Conservation (phyloP, 2,797 vertebrate species). For the Protosalanx chinensis region DNA sequence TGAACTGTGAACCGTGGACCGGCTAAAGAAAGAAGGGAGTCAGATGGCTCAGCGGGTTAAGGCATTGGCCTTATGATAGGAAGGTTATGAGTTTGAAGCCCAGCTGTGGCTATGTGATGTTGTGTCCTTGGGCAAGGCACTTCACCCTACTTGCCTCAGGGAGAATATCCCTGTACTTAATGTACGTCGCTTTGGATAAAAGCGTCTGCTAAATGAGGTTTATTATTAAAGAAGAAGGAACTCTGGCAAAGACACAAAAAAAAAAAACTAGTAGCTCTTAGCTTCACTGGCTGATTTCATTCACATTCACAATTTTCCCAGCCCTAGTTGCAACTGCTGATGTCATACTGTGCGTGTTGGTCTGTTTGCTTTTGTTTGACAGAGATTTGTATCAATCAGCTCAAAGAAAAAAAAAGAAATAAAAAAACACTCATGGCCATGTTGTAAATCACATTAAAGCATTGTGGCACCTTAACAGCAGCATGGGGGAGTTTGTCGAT, state of each 20-base stretch:
- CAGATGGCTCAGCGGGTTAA: too few species aligned
- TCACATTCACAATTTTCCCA: constrained; percentile 57
- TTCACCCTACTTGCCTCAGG: too few species aligned
- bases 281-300: constrained; percentile 41
- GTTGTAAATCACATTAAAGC: constrained; percentile 69
- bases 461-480: constrained; percentile 67
- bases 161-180: too few species aligned
- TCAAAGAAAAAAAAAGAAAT: constrained; percentile 49
- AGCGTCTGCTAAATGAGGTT: too few species aligned
- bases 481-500: constrained; percentile 59
- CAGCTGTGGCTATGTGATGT: too few species aligned
- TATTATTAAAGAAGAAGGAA: constrained; percentile 52
- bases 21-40: too few species aligned
- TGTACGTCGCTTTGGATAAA: too few species aligned
- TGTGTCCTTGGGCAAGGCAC: too few species aligned
- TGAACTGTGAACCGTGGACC: constrained; percentile 35
- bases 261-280: constrained; percentile 29
- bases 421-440: constrained; percentile 57
- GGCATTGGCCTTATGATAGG: too few species aligned
- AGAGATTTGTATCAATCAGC: constrained; percentile 69
- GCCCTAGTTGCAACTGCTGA: constrained; percentile 60
- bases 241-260: constrained; percentile 47
- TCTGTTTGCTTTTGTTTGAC: constrained; percentile 62
- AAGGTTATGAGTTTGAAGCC: too few species aligned
- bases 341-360: constrained; percentile 62